phyloP scores from a whole-genome alignment of 2,797 vertebrate genomes.

The Sebastes kiyomatsui region DNA sequence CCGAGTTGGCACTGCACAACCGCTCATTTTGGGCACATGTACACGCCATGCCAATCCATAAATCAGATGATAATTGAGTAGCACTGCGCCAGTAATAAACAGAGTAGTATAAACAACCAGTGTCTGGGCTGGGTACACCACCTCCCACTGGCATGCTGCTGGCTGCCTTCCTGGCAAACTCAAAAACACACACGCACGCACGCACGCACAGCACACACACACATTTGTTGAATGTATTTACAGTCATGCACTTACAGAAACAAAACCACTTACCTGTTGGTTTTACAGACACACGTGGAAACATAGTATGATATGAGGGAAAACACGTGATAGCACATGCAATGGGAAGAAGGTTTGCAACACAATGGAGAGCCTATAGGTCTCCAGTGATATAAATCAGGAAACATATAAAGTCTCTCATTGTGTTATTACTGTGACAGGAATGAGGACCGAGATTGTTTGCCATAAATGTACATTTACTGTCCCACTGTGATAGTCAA shows the following conservation, averaged over 20 bases:
- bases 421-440: constrained; percentile 43
- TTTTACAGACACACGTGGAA: constrained; percentile 27
- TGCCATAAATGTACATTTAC: constrained; percentile 48
- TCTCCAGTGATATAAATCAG: constrained; percentile 36
- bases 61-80: constrained; percentile 83
- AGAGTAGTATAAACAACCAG: constrained; percentile 79
- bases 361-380: constrained; percentile 36
- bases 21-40: constrained; percentile 63
- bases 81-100: constrained; percentile 78
- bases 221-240: constrained; percentile 28
- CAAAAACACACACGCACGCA: constrained; percentile 17
- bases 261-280: constrained; percentile 22
- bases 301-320: constrained; percentile 18
- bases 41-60: constrained; percentile 79
- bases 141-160: constrained; percentile 70
- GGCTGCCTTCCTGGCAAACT: constrained; percentile 66
- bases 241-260: constrained; percentile 31
- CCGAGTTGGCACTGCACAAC: constrained; percentile 61
- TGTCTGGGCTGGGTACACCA: constrained; percentile 70
- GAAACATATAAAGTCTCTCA: constrained; percentile 50
- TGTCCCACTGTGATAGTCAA: constrained; percentile 26
- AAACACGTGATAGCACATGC: constrained; percentile 35
- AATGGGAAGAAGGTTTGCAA: constrained; percentile 22
- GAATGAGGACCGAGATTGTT: constrained; percentile 43
- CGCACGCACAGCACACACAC: not conserved